Conservation (phyloP, 2,113 vertebrate species). For the Chaetops frenatus region DNA sequence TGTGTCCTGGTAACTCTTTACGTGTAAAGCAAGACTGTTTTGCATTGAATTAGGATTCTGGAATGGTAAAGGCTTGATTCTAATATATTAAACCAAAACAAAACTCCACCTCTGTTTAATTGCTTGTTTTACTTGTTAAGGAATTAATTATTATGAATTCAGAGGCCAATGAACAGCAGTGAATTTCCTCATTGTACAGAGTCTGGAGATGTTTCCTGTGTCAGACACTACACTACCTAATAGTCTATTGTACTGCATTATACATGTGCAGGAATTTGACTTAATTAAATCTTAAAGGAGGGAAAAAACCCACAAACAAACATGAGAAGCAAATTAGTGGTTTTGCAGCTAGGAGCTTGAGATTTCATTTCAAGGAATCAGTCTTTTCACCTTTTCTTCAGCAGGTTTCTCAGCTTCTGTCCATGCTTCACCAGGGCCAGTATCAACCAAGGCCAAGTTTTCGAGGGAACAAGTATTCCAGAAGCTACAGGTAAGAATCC, state of each 20-base stretch:
- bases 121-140: background rate
- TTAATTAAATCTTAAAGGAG: background rate
- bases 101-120: background rate
- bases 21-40: background rate
- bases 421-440: slow-evolving; percentile 98
- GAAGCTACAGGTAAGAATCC: slow-evolving; percentile 93
- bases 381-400: slow-evolving; percentile 68
- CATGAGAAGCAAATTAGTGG: background rate
- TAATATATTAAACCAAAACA: background rate
- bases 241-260: background rate
- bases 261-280: background rate
- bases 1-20: background rate
- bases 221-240: background rate
- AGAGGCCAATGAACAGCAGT: background rate
- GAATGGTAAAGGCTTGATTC: background rate
- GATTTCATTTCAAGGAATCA: slow-evolving; percentile 48
- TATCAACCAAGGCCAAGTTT: slow-evolving; percentile 98
- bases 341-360: background rate
- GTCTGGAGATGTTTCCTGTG: background rate
- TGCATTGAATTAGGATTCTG: background rate
- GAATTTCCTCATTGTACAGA: background rate
- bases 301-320: background rate
- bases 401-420: slow-evolving; percentile 99
- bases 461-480: slow-evolving; percentile 97
- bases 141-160: background rate